A percentile compares a stretch with the other conserved stretches of the same genome.
Conservation (phyloP, 2,888 invertebrate genomes). For the Thecophora atra region DNA sequence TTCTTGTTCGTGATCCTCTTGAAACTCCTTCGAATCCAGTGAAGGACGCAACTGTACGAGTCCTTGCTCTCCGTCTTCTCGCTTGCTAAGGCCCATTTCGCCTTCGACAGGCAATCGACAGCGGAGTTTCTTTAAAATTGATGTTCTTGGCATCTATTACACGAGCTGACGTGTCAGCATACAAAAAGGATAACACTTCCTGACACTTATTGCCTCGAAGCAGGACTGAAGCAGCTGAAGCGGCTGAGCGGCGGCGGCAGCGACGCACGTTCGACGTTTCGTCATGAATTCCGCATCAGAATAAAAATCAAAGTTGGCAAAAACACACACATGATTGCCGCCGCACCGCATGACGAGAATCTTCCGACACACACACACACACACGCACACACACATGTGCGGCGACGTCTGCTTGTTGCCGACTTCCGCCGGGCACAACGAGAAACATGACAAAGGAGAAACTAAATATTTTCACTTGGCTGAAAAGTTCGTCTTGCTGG, state of each 20-base stretch:
- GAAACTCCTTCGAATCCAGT: too few species aligned
- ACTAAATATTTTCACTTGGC: conserved; percentile 20
- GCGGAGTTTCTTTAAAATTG: conserved; percentile 19
- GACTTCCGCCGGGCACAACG: conserved; percentile 26
- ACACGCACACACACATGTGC: not conserved
- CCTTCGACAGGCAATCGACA: not conserved
- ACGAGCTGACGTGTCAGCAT: conserved; percentile 27
- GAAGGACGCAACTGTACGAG: not conserved
- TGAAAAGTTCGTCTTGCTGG: conserved; percentile 38
- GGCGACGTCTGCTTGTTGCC: conserved; percentile 28
- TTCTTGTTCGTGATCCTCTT: too few species aligned
- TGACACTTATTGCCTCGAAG: conserved; percentile 39
- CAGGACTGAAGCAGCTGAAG: conserved; percentile 3
- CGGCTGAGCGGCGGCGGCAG: too few species aligned
- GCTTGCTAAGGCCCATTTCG: not conserved
- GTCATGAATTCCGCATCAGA: conserved; percentile 27
- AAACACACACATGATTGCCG: conserved; percentile 9
- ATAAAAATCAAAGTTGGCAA: conserved; percentile 17
- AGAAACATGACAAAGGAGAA: conserved; percentile 16
- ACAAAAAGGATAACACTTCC: conserved; percentile 35
- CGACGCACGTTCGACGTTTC: conserved; percentile 27
- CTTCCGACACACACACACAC: not conserved
- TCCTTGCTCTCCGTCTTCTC: not conserved
- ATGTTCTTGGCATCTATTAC: conserved; percentile 31
- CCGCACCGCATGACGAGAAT: not conserved